phyloP scores from a whole-genome alignment of 2,797 vertebrate genomes.

The Tolypeutes matacus region DNA sequence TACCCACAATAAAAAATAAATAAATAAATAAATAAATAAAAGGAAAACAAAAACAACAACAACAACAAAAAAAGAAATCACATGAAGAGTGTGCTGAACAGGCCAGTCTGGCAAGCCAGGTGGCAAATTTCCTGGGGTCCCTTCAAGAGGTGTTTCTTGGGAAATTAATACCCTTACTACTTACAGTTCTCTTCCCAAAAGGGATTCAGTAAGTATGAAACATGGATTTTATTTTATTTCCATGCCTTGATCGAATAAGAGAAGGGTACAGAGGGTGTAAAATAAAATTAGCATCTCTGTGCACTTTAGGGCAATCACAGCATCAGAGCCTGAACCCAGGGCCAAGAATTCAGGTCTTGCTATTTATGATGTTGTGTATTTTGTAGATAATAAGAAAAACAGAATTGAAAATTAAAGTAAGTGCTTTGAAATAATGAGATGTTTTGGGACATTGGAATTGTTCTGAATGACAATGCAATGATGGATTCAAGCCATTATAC shows the following conservation, averaged over 20 bases:
- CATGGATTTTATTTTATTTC: not conserved
- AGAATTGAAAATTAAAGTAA: not conserved
- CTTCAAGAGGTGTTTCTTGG: slow-evolving; percentile 44
- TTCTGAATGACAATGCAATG: too few species aligned
- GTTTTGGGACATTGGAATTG: too few species aligned
- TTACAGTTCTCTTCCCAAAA: slow-evolving; percentile 21
- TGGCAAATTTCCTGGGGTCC: not conserved
- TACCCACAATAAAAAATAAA: too few species aligned
- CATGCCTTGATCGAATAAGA: not conserved
- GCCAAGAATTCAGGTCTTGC: not conserved
- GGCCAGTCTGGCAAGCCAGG: not conserved
- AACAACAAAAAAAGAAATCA: too few species aligned
- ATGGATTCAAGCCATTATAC: too few species aligned
- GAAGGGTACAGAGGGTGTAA: not conserved
- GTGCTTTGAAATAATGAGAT: slow-evolving; percentile 13
- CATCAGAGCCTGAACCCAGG: not conserved
- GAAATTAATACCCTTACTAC: not conserved
- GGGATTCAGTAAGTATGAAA: not conserved
- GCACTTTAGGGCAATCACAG: not conserved
- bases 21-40: too few species aligned
- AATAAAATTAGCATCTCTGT: not conserved
- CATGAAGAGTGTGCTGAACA: not conserved
- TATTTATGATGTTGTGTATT: not conserved
- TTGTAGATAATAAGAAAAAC: not conserved
- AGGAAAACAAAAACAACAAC: too few species aligned